A percentile compares a stretch with the other conserved stretches of the same genome.
These are phyloP conservation scores for Nemopilema nomurai DNA, from an alignment of 30 jellyfish, hydroid and myxozoan species.

Conservation along the genomic window DNA sequence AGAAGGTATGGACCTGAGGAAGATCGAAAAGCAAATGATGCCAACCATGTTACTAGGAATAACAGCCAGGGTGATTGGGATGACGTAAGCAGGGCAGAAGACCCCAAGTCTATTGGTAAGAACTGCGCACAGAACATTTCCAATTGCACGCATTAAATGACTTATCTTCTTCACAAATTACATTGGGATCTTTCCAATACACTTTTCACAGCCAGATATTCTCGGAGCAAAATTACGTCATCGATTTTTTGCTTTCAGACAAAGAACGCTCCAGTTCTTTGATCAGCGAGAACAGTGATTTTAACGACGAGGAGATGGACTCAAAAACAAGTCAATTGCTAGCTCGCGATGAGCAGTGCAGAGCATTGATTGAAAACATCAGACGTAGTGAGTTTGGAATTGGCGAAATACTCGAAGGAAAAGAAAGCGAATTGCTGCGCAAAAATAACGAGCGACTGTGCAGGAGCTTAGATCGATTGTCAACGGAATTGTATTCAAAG, in stretches of 20 bases:
- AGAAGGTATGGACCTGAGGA: neutral
- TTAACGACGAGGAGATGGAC: slow-evolving; percentile 15
- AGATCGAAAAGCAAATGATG: neutral
- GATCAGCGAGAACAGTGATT: neutral
- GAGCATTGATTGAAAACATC: slow-evolving; percentile 62
- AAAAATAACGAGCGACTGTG: slow-evolving; percentile 74
- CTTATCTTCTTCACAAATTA: too few relatives aligned
- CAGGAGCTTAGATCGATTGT: slow-evolving; percentile 75
- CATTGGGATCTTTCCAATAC: too few relatives aligned
- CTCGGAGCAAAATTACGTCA: too few relatives aligned
- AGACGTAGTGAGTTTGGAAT: slow-evolving; percentile 75
- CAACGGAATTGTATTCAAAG: slow-evolving; percentile 85
- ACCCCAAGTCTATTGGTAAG: too few relatives aligned
- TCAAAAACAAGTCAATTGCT: slow-evolving; percentile 5
- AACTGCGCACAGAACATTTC: too few relatives aligned
- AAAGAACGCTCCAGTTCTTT: neutral
- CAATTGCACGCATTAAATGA: too few relatives aligned
- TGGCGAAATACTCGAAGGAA: slow-evolving; percentile 69
- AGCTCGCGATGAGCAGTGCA: slow-evolving; percentile 51
- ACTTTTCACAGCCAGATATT: too few relatives aligned
- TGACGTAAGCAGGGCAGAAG: too few relatives aligned
- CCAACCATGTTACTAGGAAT: too few relatives aligned
- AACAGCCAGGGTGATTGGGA: too few relatives aligned
- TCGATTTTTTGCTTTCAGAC: neutral
- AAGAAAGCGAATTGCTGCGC: slow-evolving; percentile 39